Conservation (phyloP, 2,797 vertebrate genomes). For the Kryptopterus vitreolus region DNA sequence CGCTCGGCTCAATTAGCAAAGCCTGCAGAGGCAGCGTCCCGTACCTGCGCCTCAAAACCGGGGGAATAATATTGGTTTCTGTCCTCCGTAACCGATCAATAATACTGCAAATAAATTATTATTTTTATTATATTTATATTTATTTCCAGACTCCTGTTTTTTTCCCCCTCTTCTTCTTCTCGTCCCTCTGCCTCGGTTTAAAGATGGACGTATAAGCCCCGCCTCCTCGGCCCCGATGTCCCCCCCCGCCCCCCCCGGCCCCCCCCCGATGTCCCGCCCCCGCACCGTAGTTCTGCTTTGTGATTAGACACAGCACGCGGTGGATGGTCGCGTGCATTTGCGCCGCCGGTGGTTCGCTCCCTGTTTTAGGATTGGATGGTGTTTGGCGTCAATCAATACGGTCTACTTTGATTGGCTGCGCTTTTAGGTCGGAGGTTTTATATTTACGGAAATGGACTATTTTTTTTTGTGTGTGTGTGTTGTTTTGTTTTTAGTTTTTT, state of each 20-base stretch:
- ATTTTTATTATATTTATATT: conserved; percentile 50
- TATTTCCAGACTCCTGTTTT: not conserved
- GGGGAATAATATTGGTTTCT: conserved; percentile 73
- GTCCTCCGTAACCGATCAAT: conserved; percentile 63
- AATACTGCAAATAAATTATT: conserved; percentile 63
- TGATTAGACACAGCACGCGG: not conserved
- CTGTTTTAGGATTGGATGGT: not conserved
- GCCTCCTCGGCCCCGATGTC: conserved; percentile 15
- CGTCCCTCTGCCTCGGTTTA: conserved; percentile 71
- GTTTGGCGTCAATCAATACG: not conserved
- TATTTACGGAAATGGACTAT: conserved; percentile 40
- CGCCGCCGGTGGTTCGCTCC: not conserved
- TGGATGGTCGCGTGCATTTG: not conserved
- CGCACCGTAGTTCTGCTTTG: not conserved
- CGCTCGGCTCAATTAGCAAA: conserved; percentile 20
- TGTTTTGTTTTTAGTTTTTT: no score
- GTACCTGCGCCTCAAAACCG: conserved; percentile 56
- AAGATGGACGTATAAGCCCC: conserved; percentile 29
- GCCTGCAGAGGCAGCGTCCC: conserved; percentile 13
- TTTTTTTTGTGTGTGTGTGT: no score
- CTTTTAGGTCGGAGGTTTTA: conserved; percentile 48
- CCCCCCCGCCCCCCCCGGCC: not conserved
- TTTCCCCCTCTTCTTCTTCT: conserved; percentile 67
- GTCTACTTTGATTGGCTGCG: conserved; percentile 55
- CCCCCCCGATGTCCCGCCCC: not conserved